Evolutionary conservation across 2,113 vertebrate species (phyloP).

Genomic region (Gambusia affinis): DNA sequence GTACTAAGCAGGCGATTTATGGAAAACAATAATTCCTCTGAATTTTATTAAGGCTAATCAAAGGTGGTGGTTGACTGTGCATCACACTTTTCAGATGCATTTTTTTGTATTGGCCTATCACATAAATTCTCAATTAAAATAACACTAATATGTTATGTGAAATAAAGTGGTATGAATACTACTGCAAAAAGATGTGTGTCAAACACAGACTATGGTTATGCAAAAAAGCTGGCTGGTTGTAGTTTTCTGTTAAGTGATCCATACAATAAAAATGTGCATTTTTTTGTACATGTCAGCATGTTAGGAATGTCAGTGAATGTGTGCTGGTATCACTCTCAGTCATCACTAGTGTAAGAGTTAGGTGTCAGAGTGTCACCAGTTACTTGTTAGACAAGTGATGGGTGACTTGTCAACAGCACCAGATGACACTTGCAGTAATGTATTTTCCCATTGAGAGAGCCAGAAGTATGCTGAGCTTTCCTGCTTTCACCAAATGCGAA

Average conservation of each 20-base stretch:
- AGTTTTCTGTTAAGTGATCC: not conserved
- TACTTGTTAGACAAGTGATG: constrained; percentile 40
- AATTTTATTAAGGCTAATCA: too few relatives aligned
- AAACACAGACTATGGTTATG: not conserved
- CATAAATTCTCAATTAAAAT: too few relatives aligned
- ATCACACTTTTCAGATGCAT: too few relatives aligned
- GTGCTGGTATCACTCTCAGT: constrained; percentile 32
- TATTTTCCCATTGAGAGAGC: constrained; percentile 24
- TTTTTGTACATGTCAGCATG: constrained; percentile 3
- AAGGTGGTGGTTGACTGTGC: too few relatives aligned
- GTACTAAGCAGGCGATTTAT: too few relatives aligned
- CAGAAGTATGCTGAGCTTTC: constrained; percentile 28
- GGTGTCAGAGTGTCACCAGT: constrained; percentile 58
- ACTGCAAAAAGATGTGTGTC: too few relatives aligned
- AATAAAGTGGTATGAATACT: too few relatives aligned
- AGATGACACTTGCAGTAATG: constrained; percentile 28
- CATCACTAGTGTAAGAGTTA: constrained; percentile 35
- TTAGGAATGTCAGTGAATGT: not conserved
- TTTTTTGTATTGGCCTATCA: too few relatives aligned
- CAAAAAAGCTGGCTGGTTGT: not conserved
- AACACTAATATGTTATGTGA: too few relatives aligned
- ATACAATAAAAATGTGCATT: constrained; percentile 3
- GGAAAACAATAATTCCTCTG: too few relatives aligned
- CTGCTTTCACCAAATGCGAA: not conserved
- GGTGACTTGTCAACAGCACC: constrained; percentile 36